Conservation (phyloP, 1,140 invertebrate species). For the Lasioglossum albipes region DNA sequence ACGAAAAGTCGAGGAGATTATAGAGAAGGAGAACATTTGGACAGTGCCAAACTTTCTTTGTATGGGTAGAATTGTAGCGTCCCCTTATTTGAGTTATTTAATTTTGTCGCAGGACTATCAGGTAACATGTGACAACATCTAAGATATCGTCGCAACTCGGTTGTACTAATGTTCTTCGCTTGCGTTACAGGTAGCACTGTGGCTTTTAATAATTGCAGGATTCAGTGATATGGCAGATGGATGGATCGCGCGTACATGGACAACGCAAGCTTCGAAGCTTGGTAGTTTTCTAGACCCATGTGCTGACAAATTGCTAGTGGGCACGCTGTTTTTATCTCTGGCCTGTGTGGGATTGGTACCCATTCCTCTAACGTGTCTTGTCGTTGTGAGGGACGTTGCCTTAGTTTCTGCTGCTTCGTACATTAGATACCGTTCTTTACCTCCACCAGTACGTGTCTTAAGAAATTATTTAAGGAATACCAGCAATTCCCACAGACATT, state of each 20-base stretch:
- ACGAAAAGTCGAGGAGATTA: constrained; percentile 73
- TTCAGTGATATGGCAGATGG: constrained; percentile 87
- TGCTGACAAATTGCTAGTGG: constrained; percentile 97
- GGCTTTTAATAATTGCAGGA: constrained; percentile 73
- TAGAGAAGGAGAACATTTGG: constrained; percentile 91
- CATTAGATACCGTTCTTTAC: constrained; percentile 93
- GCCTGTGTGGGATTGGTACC: constrained; percentile 93
- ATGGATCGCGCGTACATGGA: constrained; percentile 96
- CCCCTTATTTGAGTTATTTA: constrained; percentile 92
- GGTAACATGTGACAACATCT: constrained; percentile 78
- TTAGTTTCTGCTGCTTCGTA: constrained; percentile 91
- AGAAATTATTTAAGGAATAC: too few relatives aligned
- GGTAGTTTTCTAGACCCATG: constrained; percentile 98
- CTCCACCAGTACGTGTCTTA: constrained; percentile 82
- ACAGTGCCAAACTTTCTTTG: constrained; percentile 96
- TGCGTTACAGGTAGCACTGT: constrained; percentile 70
- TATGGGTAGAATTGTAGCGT: constrained; percentile 88
- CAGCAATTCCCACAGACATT: too few relatives aligned
- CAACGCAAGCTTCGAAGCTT: constrained; percentile 93
- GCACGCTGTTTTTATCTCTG: constrained; percentile 91
- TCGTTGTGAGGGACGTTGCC: constrained; percentile 91
- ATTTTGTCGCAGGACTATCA: constrained; percentile 87
- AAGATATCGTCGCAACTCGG: constrained; percentile 5
- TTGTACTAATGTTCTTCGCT: constrained; percentile 24
- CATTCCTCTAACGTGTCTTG: constrained; percentile 89